These are phyloP conservation scores for Xestia rhomboidea DNA, from an alignment of 2,888 invertebrate genomes.

Conservation along the genomic window DNA sequence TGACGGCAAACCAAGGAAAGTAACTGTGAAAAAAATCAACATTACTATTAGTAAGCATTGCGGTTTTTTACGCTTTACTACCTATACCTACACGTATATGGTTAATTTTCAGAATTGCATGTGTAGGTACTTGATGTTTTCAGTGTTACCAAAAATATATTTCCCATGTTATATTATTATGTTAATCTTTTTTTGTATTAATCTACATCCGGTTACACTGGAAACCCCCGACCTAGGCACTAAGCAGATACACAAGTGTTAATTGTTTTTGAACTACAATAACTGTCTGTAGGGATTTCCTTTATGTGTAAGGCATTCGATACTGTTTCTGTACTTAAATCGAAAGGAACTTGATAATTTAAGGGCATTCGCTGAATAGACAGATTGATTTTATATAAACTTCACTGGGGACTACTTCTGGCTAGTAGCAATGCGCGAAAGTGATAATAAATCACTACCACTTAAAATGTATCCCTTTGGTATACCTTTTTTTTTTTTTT, in stretches of 20 bases:
- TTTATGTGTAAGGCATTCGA: not conserved
- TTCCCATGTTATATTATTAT: not conserved
- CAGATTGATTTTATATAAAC: not conserved
- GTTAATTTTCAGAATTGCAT: not conserved
- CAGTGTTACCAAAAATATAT: not conserved
- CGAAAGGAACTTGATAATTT: not conserved
- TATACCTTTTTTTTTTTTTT: no score
- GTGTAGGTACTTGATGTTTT: not conserved
- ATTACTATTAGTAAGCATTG: not conserved
- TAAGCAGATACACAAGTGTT: not conserved
- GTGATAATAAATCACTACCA: not conserved
- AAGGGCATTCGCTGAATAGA: not conserved
- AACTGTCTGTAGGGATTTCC: not conserved
- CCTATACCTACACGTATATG: not conserved
- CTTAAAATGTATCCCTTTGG: not conserved
- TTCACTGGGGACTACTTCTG: not conserved
- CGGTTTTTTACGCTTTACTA: not conserved
- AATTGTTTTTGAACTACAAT: not conserved
- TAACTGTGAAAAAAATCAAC: not conserved
- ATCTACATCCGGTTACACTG: not conserved
- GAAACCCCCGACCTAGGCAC: not conserved
- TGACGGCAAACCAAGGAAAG: conserved; percentile 2
- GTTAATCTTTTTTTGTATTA: not conserved
- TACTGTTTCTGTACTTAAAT: not conserved
- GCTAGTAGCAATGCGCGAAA: not conserved